Conservation (phyloP, 2,113 vertebrate species). For the Acanthochromis polyacanthus region DNA sequence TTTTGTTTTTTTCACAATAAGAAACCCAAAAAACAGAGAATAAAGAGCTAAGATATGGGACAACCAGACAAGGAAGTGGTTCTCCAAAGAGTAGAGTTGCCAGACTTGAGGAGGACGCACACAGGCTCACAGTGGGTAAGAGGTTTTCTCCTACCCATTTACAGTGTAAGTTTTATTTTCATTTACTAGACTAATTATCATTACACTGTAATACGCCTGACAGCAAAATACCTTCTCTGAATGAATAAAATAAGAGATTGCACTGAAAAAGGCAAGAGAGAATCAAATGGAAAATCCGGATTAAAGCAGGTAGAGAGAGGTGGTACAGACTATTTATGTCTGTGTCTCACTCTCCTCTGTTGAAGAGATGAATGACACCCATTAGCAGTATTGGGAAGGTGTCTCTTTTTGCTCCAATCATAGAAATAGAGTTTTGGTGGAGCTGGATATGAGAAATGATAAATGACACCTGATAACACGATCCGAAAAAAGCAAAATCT, state of each 20-base stretch:
- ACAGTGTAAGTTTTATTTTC: not conserved
- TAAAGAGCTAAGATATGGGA: not conserved
- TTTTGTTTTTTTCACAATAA: not conserved
- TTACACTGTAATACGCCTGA: not conserved
- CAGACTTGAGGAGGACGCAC: not conserved
- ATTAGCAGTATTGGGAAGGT: conserved; percentile 61
- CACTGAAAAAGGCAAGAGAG: conserved; percentile 14
- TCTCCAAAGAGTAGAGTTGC: conserved; percentile 5
- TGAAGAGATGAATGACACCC: conserved; percentile 68
- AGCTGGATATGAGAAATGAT: conserved; percentile 47
- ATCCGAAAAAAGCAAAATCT: conserved; percentile 9
- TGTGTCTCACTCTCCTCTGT: conserved; percentile 28
- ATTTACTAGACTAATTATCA: conserved; percentile 5
- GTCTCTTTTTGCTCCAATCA: conserved; percentile 51
- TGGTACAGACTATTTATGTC: conserved; percentile 27
- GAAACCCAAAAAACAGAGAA: not conserved
- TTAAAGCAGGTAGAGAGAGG: conserved; percentile 29
- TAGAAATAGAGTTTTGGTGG: conserved; percentile 45
- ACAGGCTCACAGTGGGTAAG: no score
- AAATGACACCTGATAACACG: conserved; percentile 23
- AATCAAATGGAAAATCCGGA: conserved; percentile 23
- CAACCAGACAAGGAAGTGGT: not conserved
- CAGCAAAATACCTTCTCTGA: conserved; percentile 1
- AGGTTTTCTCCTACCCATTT: no score
- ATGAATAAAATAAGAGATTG: conserved; percentile 15